Evolutionary conservation across 2,797 vertebrate species (phyloP).

Genomic region (Danio aesculapii): DNA sequence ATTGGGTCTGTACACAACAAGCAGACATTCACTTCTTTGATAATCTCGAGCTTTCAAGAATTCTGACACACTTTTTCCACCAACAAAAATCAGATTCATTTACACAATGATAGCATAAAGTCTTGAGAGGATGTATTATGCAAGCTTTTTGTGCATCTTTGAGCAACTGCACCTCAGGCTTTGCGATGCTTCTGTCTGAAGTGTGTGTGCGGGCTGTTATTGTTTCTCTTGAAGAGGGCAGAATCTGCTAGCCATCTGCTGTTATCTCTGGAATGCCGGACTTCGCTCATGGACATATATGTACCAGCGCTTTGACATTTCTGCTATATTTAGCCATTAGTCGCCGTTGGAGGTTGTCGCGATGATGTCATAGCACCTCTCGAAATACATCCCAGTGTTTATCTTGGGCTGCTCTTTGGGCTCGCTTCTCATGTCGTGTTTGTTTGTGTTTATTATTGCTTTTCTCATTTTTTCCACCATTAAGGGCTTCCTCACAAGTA

Average conservation of each 20-base stretch:
- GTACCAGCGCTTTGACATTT: conserved; percentile 74
- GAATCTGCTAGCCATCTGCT: conserved; percentile 73
- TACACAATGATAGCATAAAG: conserved; percentile 57
- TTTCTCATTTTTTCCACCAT: conserved; percentile 44
- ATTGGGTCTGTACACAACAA: conserved; percentile 6
- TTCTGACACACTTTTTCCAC: conserved; percentile 66
- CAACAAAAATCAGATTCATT: conserved; percentile 60
- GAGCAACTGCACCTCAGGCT: conserved; percentile 12
- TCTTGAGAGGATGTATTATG: conserved; percentile 18
- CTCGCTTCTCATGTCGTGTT: conserved; percentile 62
- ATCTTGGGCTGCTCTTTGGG: conserved; percentile 68
- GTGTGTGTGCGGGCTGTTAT: conserved; percentile 51
- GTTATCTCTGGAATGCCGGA: conserved; percentile 76
- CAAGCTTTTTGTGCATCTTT: conserved; percentile 14
- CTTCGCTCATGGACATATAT: conserved; percentile 81
- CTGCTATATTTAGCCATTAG: conserved; percentile 73
- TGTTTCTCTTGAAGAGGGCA: conserved; percentile 53
- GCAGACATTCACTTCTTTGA: conserved; percentile 51
- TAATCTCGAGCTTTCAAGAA: conserved; percentile 53
- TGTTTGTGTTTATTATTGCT: conserved; percentile 71
- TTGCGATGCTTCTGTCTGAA: conserved; percentile 18
- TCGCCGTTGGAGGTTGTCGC: conserved; percentile 66
- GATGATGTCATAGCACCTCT: conserved; percentile 74
- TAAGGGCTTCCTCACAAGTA: not conserved
- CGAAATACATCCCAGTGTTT: conserved; percentile 76